Evolutionary conservation across 2,888 invertebrate species (phyloP).

Genomic region (Hydrotaea cyrtoneurina): DNA sequence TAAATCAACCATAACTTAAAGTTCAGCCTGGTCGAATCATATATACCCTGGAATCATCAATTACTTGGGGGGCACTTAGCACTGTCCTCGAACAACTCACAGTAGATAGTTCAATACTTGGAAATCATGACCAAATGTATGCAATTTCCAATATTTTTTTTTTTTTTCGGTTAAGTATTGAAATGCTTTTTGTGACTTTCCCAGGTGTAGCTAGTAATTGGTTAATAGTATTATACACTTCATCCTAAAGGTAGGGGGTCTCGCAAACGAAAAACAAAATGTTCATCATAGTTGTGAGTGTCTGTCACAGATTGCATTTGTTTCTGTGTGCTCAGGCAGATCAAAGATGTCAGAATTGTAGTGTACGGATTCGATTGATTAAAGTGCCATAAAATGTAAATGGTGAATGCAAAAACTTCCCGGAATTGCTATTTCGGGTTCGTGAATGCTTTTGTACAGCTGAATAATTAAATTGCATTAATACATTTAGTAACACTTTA

Average conservation of each 20-base stretch:
- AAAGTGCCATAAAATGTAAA: constrained; percentile 18
- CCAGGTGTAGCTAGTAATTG: too few species aligned
- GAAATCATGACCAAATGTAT: too few species aligned
- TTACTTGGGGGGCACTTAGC: too few species aligned
- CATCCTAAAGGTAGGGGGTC: not conserved
- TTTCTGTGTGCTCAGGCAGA: not conserved
- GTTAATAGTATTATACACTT: not conserved
- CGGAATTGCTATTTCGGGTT: not conserved
- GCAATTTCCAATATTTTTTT: too few species aligned
- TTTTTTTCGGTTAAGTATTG: too few species aligned
- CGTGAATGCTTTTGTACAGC: not conserved
- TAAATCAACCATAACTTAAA: not conserved
- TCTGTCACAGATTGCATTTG: constrained; percentile 24
- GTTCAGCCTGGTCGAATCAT: not conserved
- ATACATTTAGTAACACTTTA: not conserved
- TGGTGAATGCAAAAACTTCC: not conserved
- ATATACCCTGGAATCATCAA: too few species aligned
- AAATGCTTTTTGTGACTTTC: too few species aligned
- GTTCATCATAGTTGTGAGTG: not conserved
- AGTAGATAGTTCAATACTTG: too few species aligned
- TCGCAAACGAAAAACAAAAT: not conserved
- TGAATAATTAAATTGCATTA: not conserved
- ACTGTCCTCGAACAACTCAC: too few species aligned
- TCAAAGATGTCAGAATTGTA: constrained; percentile 7
- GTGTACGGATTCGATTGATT: constrained; percentile 14